Conservation (phyloP, 2,113 vertebrate species). For the Pseudopodoces humilis region DNA sequence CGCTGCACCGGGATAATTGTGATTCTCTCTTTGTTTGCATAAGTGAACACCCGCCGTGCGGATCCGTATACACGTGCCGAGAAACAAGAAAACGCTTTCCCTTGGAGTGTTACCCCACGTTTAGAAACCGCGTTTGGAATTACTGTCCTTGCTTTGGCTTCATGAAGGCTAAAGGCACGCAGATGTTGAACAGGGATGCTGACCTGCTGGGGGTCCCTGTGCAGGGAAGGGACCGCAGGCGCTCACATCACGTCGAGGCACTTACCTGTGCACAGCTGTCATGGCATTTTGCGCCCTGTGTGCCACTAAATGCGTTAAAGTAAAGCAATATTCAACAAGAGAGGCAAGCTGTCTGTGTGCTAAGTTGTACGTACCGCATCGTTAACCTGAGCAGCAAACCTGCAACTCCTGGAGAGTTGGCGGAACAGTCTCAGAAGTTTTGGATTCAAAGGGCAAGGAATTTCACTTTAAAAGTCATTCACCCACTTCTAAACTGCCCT, state of each 20-base stretch:
- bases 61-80: not conserved
- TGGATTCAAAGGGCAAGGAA: constrained; percentile 54
- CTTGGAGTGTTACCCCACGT: not conserved
- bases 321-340: constrained; percentile 10
- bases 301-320: not conserved
- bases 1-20: not conserved
- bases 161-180: not conserved
- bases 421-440: constrained; percentile 58
- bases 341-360: constrained; percentile 1
- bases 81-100: not conserved
- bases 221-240: not conserved
- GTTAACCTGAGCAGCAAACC: constrained; percentile 38
- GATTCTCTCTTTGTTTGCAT: constrained; percentile 15
- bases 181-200: constrained; percentile 41
- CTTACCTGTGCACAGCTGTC: constrained; percentile 71
- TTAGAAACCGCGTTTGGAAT: not conserved
- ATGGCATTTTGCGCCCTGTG: not conserved
- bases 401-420: constrained; percentile 50
- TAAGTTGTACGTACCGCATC: constrained; percentile 48
- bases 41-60: not conserved
- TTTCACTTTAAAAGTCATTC: constrained; percentile 28
- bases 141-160: not conserved
- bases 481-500: constrained; percentile 21
- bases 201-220: constrained; percentile 5
- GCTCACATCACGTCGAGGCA: constrained; percentile 11